These are phyloP conservation scores for Danionella cerebrum DNA, from an alignment of 2,113 vertebrate genomes.

Conservation along the genomic window DNA sequence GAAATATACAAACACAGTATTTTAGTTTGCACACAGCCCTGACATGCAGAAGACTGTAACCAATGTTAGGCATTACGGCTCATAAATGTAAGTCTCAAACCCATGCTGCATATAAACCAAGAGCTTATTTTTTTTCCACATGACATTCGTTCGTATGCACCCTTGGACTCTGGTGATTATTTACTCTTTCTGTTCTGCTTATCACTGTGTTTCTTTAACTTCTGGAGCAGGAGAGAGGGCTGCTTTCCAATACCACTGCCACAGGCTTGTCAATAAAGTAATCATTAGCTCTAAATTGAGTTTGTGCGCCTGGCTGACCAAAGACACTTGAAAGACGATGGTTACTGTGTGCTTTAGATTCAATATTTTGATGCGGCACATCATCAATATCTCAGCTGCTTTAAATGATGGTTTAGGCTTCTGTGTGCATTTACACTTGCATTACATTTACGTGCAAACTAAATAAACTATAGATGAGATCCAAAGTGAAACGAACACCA, in stretches of 20 bases:
- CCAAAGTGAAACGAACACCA: no score
- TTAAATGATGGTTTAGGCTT: background rate
- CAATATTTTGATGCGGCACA: constrained; percentile 35
- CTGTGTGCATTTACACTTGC: background rate
- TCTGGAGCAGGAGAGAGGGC: constrained; percentile 5
- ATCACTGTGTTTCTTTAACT: constrained; percentile 1
- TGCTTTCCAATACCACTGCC: constrained; percentile 11
- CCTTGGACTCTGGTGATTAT: no score
- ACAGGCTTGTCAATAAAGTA: constrained; percentile 38
- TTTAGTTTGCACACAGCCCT: no score
- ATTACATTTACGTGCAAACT: background rate
- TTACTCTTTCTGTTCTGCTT: no score
- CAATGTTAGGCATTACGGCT: no score
- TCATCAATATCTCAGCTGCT: background rate
- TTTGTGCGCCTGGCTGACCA: constrained; percentile 27
- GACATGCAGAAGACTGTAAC: no score
- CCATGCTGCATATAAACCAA: no score
- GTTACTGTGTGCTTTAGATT: constrained; percentile 23
- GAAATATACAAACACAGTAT: no score
- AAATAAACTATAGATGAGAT: no score
- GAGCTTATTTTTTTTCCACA: constrained; percentile 27
- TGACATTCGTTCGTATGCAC: no score
- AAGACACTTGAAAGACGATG: constrained; percentile 25
- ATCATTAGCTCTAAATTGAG: constrained; percentile 40
- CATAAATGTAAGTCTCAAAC: no score